phyloP scores from a whole-genome alignment of 2,888 invertebrate species.

The Lasioglossum lativentre region DNA sequence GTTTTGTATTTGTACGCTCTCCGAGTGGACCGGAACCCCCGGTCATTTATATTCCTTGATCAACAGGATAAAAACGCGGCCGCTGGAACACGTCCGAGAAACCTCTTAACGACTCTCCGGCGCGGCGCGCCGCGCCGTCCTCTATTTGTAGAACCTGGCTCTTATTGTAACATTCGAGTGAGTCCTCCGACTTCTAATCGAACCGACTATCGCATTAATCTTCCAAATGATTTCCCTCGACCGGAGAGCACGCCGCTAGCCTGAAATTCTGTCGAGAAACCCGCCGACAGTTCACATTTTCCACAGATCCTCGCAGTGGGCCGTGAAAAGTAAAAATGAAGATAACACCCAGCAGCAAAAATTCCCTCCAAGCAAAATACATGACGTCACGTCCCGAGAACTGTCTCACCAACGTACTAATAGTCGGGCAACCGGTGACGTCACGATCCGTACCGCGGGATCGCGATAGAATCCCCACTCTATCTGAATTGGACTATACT shows the following conservation, averaged over 20 bases:
- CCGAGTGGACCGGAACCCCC: constrained; percentile 59
- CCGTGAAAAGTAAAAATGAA: no score
- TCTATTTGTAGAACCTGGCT: constrained; percentile 12
- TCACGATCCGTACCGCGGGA: no score
- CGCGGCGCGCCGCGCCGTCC: no score
- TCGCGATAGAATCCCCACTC: no score
- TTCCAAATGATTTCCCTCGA: not conserved
- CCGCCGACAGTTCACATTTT: not conserved
- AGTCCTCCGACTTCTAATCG: not conserved
- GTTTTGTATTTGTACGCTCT: constrained; percentile 63
- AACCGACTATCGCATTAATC: constrained; percentile 3
- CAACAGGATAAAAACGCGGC: constrained; percentile 35
- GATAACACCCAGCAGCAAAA: not conserved
- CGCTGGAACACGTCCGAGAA: not conserved
- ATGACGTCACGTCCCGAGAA: not conserved
- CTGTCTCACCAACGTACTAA: not conserved
- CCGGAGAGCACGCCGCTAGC: not conserved
- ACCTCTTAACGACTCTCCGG: constrained; percentile 4
- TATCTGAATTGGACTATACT: no score
- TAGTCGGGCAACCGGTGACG: no score
- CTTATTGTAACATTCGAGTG: constrained; percentile 28
- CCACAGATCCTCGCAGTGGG: no score
- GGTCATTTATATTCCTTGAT: constrained; percentile 69
- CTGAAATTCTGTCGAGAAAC: not conserved
- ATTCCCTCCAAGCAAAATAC: not conserved